A percentile compares a stretch with the other conserved stretches of the same genome.
Evolutionary conservation across 2,113 vertebrate species (phyloP).

Genomic region (Andinoacara biseriatus): DNA sequence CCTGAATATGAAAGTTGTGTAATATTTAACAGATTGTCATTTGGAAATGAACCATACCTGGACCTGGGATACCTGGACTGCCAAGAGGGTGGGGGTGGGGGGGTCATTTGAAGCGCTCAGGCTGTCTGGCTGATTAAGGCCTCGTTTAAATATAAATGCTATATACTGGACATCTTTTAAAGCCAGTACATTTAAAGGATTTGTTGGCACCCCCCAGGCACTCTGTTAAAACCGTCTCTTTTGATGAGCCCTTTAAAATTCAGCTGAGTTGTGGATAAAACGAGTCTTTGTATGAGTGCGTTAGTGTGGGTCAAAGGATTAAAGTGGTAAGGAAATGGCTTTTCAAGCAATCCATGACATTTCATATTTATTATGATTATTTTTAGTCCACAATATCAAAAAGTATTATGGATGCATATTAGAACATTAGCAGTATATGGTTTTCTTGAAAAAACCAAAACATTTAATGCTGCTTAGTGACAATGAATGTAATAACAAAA

Average conservation of each 20-base stretch:
- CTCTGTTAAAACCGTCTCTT: slow-evolving; percentile 23
- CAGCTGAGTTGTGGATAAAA: slow-evolving; percentile 27
- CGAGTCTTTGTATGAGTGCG: neutral
- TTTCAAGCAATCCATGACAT: neutral
- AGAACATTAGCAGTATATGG: neutral
- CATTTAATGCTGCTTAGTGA: neutral
- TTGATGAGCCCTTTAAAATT: slow-evolving; percentile 46
- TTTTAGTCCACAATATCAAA: neutral
- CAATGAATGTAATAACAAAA: neutral
- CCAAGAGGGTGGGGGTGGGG: no score
- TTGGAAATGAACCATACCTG: neutral
- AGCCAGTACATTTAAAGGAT: slow-evolving; percentile 55
- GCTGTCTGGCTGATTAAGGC: slow-evolving; percentile 14
- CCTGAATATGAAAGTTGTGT: neutral
- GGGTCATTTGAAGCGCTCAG: neutral
- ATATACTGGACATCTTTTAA: slow-evolving; percentile 31
- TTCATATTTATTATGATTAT: neutral
- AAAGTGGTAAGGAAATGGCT: neutral
- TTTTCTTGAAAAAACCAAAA: neutral
- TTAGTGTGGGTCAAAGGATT: neutral
- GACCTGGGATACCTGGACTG: neutral
- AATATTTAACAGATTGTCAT: neutral
- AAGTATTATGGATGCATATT: neutral
- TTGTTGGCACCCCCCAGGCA: slow-evolving; percentile 36
- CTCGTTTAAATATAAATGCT: slow-evolving; percentile 19